Conservation (phyloP, 1,140 invertebrate genomes). For the Panonychus citri region DNA sequence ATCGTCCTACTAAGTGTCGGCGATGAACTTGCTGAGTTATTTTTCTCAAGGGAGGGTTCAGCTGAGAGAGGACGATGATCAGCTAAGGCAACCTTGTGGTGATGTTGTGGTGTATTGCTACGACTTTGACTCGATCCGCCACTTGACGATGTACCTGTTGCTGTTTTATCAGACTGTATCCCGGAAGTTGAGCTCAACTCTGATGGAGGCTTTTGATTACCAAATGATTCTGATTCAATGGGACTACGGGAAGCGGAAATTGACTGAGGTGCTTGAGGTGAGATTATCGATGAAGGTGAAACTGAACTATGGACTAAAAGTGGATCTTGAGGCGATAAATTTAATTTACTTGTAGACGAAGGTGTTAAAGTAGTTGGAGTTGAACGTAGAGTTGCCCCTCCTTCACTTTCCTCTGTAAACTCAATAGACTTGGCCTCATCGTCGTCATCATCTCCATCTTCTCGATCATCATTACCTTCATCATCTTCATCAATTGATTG, state of each 20-base stretch:
- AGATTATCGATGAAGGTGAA: no score
- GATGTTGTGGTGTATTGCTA: neutral
- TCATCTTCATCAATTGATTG: neutral
- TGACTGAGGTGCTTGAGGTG: no score
- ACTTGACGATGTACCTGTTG: neutral
- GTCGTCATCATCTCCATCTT: neutral
- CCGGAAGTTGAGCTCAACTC: neutral
- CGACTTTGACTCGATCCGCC: neutral
- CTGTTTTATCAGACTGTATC: neutral
- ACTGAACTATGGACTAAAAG: conserved; percentile 3
- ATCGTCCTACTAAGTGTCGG: conserved; percentile 11
- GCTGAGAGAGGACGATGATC: neutral
- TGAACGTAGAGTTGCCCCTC: neutral
- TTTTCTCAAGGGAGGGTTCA: neutral
- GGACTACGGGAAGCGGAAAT: neutral
- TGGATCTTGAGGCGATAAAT: conserved; percentile 10
- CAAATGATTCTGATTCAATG: neutral
- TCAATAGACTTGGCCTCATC: neutral
- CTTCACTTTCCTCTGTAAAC: neutral
- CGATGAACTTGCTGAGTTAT: conserved; percentile 5
- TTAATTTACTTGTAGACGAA: conserved; percentile 10
- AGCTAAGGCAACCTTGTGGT: neutral
- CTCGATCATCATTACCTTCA: neutral
- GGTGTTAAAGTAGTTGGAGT: conserved; percentile 11
- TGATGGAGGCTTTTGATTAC: neutral